Percentiles rank a stretch among this genome's conserved stretches.
phyloP scores from a whole-genome alignment of 2,888 invertebrate species.

The Apamea epomidion region DNA sequence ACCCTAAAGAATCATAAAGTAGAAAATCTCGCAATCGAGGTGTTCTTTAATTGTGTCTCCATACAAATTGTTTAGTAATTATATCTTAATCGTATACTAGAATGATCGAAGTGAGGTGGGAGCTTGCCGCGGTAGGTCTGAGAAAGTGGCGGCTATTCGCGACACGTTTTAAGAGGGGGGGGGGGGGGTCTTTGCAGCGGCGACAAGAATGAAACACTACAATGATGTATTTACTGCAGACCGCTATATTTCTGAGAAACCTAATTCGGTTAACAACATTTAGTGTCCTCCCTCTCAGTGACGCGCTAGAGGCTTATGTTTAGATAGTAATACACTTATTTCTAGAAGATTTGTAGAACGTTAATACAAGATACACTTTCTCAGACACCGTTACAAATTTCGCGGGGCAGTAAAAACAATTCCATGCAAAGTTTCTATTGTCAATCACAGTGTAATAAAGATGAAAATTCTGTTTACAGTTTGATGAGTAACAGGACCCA shows the following conservation, averaged over 20 bases:
- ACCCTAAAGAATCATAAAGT: slow-evolving; percentile 60
- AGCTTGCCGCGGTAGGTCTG: slow-evolving; percentile 46
- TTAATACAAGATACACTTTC: slow-evolving; percentile 56
- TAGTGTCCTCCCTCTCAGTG: slow-evolving; percentile 9
- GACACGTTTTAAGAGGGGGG: not conserved
- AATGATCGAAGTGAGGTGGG: slow-evolving; percentile 67
- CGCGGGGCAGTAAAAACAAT: slow-evolving; percentile 32
- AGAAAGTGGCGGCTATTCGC: slow-evolving; percentile 37
- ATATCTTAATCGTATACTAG: slow-evolving; percentile 67
- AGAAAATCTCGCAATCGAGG: slow-evolving; percentile 53
- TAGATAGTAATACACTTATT: slow-evolving; percentile 37
- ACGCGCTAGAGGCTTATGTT: slow-evolving; percentile 19
- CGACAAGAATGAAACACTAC: not conserved
- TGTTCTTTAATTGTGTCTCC: slow-evolving; percentile 43
- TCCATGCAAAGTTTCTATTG: slow-evolving; percentile 33
- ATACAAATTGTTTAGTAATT: slow-evolving; percentile 42
- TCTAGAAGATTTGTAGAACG: slow-evolving; percentile 47
- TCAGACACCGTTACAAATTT: slow-evolving; percentile 57
- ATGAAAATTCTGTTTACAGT: not conserved
- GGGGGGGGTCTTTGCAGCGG: not conserved
- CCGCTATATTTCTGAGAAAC: not conserved
- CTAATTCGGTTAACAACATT: slow-evolving; percentile 1
- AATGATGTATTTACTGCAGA: not conserved
- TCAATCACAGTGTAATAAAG: slow-evolving; percentile 41
- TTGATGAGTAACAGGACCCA: slow-evolving; percentile 2